Percentiles rank a stretch among this genome's conserved stretches.
phyloP scores from a whole-genome alignment of 1,140 invertebrate genomes.

The Pseudomyrmex sp. region DNA sequence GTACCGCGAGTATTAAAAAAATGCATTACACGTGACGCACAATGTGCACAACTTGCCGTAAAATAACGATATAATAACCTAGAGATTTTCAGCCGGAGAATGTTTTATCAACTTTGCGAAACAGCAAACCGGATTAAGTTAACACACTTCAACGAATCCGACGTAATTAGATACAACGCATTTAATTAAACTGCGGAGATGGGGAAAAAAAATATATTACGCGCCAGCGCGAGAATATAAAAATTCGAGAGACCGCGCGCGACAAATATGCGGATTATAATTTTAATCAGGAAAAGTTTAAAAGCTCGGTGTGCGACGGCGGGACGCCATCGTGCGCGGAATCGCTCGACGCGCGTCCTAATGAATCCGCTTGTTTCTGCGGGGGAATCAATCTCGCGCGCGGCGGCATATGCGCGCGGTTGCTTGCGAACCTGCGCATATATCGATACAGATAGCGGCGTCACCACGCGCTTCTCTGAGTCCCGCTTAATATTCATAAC shows the following conservation, averaged over 20 bases:
- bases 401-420: slow-evolving; percentile 47
- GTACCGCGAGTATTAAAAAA: not conserved
- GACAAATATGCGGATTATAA: slow-evolving; percentile 33
- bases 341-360: slow-evolving; percentile 43
- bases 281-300: slow-evolving; percentile 15
- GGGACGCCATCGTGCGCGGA: slow-evolving; percentile 9
- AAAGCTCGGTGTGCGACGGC: not conserved
- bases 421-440: slow-evolving; percentile 50
- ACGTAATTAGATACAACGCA: slow-evolving; percentile 23
- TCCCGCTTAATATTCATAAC: slow-evolving; percentile 77
- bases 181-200: slow-evolving; percentile 38
- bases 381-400: slow-evolving; percentile 68
- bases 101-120: not conserved
- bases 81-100: not conserved
- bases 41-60: not conserved
- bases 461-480: not conserved
- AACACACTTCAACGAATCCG: slow-evolving; percentile 12
- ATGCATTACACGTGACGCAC: not conserved
- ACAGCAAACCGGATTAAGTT: slow-evolving; percentile 11
- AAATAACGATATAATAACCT: not conserved
- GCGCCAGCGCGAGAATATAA: not conserved
- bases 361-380: slow-evolving; percentile 53
- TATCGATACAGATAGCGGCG: slow-evolving; percentile 55
- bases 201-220: not conserved
- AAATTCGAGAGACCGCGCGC: not conserved